Percentiles rank a stretch among this genome's conserved stretches.
These are phyloP conservation scores for Poeciliopsis infans DNA, from an alignment of 2,797 vertebrate genomes.

Conservation along the genomic window DNA sequence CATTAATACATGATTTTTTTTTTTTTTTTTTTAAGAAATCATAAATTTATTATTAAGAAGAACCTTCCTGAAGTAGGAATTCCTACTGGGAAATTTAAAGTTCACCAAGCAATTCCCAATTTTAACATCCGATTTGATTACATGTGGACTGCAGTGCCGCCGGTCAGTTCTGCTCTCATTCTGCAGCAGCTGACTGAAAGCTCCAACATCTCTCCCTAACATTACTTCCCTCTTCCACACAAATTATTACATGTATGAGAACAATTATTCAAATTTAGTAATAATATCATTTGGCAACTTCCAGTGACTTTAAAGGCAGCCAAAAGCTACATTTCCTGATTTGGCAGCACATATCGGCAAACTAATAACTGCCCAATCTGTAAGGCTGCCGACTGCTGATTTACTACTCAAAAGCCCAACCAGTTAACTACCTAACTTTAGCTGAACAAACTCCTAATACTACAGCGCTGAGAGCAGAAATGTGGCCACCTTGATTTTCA, in stretches of 20 bases:
- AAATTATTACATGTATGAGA: background rate
- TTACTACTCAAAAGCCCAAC: background rate
- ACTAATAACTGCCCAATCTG: background rate
- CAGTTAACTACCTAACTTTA: background rate
- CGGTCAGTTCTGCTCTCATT: background rate
- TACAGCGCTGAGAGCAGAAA: background rate
- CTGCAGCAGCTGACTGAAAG: background rate
- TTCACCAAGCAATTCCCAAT: background rate
- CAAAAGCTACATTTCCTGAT: background rate
- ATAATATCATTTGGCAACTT: background rate
- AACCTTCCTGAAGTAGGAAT: background rate
- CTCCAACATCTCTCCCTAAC: background rate
- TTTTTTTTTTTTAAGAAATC: background rate
- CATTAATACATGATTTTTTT: background rate
- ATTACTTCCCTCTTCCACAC: background rate
- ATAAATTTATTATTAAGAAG: background rate
- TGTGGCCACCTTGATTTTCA: background rate
- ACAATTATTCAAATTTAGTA: background rate
- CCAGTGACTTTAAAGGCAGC: background rate
- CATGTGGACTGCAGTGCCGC: background rate
- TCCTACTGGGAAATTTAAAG: background rate
- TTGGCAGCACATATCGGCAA: background rate
- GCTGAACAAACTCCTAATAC: background rate
- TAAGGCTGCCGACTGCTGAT: background rate
- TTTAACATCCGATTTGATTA: background rate